A percentile compares a stretch with the other conserved stretches of the same genome.
These are phyloP conservation scores for Pandemis heparana DNA, from an alignment of 2,888 invertebrate species.

Conservation along the genomic window DNA sequence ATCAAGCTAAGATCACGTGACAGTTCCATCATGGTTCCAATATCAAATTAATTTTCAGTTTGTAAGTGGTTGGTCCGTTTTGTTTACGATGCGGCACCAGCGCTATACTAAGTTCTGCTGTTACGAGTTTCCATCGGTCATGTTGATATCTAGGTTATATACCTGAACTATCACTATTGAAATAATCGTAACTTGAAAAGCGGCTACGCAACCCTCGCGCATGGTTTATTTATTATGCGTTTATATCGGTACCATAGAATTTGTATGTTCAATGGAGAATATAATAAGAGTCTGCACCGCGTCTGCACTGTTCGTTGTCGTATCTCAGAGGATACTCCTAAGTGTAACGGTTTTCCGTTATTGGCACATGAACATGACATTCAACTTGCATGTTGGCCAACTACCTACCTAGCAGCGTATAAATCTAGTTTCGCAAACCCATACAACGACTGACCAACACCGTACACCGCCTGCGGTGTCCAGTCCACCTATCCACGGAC, in stretches of 20 bases:
- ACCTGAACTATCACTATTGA: neutral
- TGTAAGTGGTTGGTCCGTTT: neutral
- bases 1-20: neutral
- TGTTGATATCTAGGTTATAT: neutral
- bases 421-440: neutral
- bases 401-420: neutral
- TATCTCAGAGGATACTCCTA: neutral
- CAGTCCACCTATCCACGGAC: no score
- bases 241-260: neutral
- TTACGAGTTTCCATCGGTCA: neutral
- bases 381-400: neutral
- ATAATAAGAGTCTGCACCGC: neutral
- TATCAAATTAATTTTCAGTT: neutral
- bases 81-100: neutral
- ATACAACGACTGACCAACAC: neutral
- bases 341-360: neutral
- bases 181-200: neutral
- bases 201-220: neutral
- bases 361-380: conserved; percentile 15
- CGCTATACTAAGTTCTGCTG: neutral
- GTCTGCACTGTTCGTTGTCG: neutral
- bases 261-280: neutral
- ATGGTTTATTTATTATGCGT: neutral
- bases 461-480: neutral
- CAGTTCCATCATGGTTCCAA: neutral